These are phyloP conservation scores for Xiphophorus birchmanni DNA, from an alignment of 2,797 vertebrate species.

Conservation along the genomic window DNA sequence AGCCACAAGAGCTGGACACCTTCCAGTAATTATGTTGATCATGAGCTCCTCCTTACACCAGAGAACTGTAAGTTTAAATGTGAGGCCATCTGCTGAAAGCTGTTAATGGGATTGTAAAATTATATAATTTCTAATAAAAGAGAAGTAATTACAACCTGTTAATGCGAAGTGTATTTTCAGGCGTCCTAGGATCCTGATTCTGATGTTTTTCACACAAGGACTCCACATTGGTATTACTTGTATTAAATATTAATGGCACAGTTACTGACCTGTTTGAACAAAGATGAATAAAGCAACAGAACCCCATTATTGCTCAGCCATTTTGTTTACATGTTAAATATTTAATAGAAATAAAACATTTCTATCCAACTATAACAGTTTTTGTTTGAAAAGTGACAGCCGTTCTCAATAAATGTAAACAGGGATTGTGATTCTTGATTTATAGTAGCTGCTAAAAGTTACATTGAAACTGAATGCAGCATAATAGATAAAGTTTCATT, in stretches of 20 bases:
- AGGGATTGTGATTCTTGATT: not conserved
- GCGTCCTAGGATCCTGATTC: not conserved
- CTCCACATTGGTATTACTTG: not conserved
- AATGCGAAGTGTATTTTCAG: not conserved
- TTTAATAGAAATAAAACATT: not conserved
- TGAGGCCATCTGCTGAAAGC: not conserved
- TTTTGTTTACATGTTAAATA: not conserved
- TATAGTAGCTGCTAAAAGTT: not conserved
- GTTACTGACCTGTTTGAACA: not conserved
- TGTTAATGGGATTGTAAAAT: not conserved
- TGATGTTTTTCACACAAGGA: not conserved
- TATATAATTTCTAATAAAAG: not conserved
- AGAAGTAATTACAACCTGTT: not conserved
- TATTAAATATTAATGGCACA: not conserved
- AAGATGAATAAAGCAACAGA: not conserved
- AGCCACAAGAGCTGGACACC: not conserved
- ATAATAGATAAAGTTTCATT: too few relatives aligned
- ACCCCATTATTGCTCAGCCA: not conserved
- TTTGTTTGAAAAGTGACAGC: not conserved
- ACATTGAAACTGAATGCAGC: not conserved
- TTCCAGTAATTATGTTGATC: not conserved
- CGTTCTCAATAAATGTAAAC: not conserved
- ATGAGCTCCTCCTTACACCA: not conserved
- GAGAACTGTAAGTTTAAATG: not conserved
- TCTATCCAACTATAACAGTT: not conserved